Conservation (phyloP, 2,113 vertebrate genomes). For the Lamprotornis superbus region DNA sequence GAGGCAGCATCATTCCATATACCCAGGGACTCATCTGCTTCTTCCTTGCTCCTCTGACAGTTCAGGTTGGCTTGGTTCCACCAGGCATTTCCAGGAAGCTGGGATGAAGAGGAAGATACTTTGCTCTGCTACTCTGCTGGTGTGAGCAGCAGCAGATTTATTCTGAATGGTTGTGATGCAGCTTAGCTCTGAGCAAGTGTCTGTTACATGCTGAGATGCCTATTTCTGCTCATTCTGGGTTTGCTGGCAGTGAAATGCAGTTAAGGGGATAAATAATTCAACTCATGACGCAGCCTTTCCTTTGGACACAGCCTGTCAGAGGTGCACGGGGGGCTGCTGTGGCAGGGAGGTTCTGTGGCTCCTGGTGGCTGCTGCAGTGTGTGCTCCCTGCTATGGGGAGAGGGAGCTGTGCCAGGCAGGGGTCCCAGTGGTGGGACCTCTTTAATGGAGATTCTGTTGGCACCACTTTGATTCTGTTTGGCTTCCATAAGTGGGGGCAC, state of each 20-base stretch:
- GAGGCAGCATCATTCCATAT: neutral
- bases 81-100: neutral
- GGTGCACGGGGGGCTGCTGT: neutral
- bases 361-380: fast-evolving
- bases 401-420: neutral
- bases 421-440: neutral
- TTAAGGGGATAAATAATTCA: neutral
- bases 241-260: neutral
- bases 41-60: neutral
- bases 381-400: neutral
- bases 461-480: neutral
- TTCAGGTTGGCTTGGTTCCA: neutral
- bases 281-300: neutral
- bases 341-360: neutral
- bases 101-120: neutral
- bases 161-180: neutral
- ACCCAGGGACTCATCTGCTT: neutral
- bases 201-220: neutral
- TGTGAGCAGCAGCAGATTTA: neutral
- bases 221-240: neutral
- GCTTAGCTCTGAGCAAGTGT: neutral
- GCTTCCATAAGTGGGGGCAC: neutral
- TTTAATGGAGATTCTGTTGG: neutral
- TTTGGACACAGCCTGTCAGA: neutral
- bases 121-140: neutral